Evolutionary conservation across 2,888 invertebrate genomes (phyloP).

Genomic region (Platycheirus albimanus): DNA sequence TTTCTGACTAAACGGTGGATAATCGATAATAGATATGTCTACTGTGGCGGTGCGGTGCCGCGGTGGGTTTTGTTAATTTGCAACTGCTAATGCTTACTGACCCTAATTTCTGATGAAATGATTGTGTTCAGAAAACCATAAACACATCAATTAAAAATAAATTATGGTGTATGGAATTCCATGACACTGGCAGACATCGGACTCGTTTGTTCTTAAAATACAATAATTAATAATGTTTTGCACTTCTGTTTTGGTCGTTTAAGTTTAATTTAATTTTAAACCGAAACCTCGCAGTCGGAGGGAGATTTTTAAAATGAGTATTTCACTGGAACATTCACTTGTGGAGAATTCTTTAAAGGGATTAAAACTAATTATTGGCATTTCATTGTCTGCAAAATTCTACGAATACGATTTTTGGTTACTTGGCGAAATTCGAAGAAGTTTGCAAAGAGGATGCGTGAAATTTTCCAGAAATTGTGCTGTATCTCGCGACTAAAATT

Average conservation of each 20-base stretch:
- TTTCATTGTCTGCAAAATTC: no score
- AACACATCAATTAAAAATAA: constrained; percentile 9
- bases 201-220: constrained; percentile 1
- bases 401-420: no score
- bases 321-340: no score
- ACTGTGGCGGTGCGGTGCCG: no score
- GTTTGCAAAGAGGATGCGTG: no score
- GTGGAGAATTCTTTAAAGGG: no score
- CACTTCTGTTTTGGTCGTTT: neutral
- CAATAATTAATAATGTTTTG: neutral
- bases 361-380: no score
- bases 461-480: no score
- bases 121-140: constrained; percentile 12
- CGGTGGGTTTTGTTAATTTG: neutral
- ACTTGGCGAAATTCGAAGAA: no score
- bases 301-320: no score
- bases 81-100: neutral
- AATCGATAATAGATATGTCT: constrained; percentile 16
- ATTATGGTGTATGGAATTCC: neutral
- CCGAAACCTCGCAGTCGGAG: neutral
- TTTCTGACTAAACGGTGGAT: neutral
- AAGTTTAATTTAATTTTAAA: neutral
- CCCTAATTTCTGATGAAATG: constrained; percentile 8
- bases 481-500: no score
- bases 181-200: neutral